Conservation (phyloP, 2,888 invertebrate genomes). For the Pecten maximus region DNA sequence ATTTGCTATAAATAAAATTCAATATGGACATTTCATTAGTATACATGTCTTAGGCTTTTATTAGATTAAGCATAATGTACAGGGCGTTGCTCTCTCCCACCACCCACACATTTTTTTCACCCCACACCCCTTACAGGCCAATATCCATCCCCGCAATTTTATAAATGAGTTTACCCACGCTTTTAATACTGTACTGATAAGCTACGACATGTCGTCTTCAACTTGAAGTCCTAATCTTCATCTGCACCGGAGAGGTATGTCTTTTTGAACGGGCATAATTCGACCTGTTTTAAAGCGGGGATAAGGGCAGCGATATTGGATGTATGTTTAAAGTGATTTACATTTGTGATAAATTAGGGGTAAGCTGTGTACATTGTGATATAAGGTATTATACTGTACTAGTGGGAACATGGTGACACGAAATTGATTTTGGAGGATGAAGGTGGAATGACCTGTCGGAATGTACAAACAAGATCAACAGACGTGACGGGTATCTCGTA, state of each 20-base stretch:
- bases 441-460: not conserved
- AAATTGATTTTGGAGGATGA: not conserved
- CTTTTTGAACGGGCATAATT: not conserved
- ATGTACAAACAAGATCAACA: not conserved
- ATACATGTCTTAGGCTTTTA: not conserved
- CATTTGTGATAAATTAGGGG: not conserved
- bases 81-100: not conserved
- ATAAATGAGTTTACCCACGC: not conserved
- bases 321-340: not conserved
- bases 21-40: not conserved
- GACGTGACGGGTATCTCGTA: not conserved
- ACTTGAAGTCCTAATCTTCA: not conserved
- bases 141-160: not conserved
- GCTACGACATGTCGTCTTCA: not conserved
- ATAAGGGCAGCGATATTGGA: not conserved
- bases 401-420: not conserved
- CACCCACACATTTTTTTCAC: not conserved
- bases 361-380: slow-evolving; percentile 13
- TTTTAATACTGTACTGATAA: not conserved
- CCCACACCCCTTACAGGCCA: not conserved
- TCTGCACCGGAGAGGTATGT: not conserved
- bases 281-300: not conserved
- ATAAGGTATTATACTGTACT: not conserved
- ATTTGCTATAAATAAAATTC: too few relatives aligned
- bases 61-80: not conserved